A percentile compares a stretch with the other conserved stretches of the same genome.
phyloP scores from a whole-genome alignment of 2,888 invertebrate genomes.

The Hololepta plana region DNA sequence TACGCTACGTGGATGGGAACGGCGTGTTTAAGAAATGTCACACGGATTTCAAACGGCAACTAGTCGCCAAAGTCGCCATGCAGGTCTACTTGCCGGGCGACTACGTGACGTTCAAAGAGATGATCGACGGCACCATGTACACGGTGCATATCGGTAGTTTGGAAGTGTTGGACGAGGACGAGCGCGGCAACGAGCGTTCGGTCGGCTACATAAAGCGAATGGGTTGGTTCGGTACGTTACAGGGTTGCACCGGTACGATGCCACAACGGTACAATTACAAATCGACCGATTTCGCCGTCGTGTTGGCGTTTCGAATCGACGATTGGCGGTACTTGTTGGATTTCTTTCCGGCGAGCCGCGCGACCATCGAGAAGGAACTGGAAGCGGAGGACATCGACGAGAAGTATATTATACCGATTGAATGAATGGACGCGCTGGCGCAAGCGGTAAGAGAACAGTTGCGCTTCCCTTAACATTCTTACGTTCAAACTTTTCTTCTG shows the following conservation, averaged over 20 bases:
- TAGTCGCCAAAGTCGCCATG: constrained; percentile 8
- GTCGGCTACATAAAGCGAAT: constrained; percentile 7
- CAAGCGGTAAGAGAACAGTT: no score
- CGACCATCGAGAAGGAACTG: no score
- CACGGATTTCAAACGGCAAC: constrained; percentile 10
- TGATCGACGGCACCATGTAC: constrained; percentile 11
- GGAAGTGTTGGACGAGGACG: constrained; percentile 7
- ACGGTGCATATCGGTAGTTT: constrained; percentile 10
- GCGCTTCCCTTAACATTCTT: no score
- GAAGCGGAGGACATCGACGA: no score
- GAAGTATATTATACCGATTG: no score
- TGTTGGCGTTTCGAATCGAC: constrained; percentile 7
- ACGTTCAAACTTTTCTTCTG: no score
- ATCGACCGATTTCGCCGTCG: constrained; percentile 6
- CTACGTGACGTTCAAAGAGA: constrained; percentile 11
- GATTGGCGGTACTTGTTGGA: constrained; percentile 10
- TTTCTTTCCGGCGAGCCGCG: constrained; percentile 11
- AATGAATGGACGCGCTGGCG: no score
- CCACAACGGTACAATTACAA: constrained; percentile 9
- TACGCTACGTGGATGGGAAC: constrained; percentile 7
- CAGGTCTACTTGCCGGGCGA: constrained; percentile 10
- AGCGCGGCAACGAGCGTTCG: constrained; percentile 7
- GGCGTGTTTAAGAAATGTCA: constrained; percentile 10
- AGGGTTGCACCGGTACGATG: constrained; percentile 7
- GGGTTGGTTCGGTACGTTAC: constrained; percentile 9